Evolutionary conservation across 1,140 invertebrate species (phyloP).

Genomic region (Parapsyche elsis): DNA sequence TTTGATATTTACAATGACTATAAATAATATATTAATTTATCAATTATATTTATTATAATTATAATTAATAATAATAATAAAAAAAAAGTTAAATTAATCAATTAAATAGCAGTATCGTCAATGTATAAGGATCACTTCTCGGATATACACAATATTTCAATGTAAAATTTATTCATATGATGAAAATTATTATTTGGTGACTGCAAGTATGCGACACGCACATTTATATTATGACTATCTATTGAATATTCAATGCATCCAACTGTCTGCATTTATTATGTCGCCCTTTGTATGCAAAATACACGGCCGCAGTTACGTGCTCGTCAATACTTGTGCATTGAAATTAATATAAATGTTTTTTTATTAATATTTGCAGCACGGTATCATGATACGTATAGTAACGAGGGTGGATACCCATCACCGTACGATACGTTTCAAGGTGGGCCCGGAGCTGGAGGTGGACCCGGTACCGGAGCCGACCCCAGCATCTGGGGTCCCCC

Average conservation of each 20-base stretch:
- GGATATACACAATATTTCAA: too few species aligned
- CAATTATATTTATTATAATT: too few species aligned
- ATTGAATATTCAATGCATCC: slow-evolving; percentile 32
- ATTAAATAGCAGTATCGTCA: too few species aligned
- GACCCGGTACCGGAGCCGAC: slow-evolving; percentile 72
- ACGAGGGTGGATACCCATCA: slow-evolving; percentile 69
- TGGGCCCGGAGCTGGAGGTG: slow-evolving; percentile 83
- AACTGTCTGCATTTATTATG: slow-evolving; percentile 24
- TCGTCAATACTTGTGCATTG: not conserved
- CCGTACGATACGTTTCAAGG: slow-evolving; percentile 72
- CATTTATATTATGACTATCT: not conserved
- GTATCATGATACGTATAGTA: slow-evolving; percentile 74
- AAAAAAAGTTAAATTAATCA: too few species aligned
- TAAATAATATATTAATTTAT: too few species aligned
- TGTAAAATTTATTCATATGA: too few species aligned
- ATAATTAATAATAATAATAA: too few species aligned
- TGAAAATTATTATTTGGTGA: not conserved
- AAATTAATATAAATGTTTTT: not conserved
- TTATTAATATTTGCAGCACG: slow-evolving; percentile 60
- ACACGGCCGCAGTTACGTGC: not conserved
- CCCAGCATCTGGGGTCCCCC: slow-evolving; percentile 64
- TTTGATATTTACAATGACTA: too few species aligned
- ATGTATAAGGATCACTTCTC: too few species aligned
- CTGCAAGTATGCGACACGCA: not conserved
- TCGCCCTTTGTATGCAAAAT: slow-evolving; percentile 35